Evolutionary conservation across 2,888 invertebrate species (phyloP), one percentile per base, ranked within the genome.

Genomic region (Drosophila quasianomalipes): DNA sequence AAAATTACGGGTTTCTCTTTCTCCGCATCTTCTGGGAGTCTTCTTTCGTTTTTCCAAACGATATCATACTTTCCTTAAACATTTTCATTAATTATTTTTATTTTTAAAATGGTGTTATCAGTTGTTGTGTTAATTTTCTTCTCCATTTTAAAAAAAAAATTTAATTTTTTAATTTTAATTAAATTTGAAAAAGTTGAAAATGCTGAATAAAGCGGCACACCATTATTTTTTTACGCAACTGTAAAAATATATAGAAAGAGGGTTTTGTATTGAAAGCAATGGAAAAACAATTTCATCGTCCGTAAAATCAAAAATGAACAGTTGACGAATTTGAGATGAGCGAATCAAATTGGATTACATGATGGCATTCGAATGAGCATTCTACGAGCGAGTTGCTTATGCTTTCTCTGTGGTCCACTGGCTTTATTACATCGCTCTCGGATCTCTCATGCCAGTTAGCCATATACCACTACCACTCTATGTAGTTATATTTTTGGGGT

Each of bases 391-490:
- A 65, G 60, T 61, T 60, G 65, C 41, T 72, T 58, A 58, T 53
- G 60, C 60, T 33, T 85, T 85, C 66, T 78, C 41, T 54, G 54
- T 72, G 75, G 72, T 37, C 67, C 84, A 71, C 74, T 68, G 85
- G 59, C 66, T 89, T 89, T 85, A 85, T 84, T 86, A 72, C 75
- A 70, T 66, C 12, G 26, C 41, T n/a, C 16, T 10, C 26, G 26
- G 54, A 10, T 26, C 16, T 6, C 6, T 9, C 10, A 22, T 58
- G 33, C 16, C 19, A 30, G 53, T 26, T 26, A 31, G 33, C 60
- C 30, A 49, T 37, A 49, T 59, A 3, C 12, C n/a, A n/a, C 26
- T 7, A 5, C 19, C 26, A 12, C 54, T 37, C 4, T 14, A 6
- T 19, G 12, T 30, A 33, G 22, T 35, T 57, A 28, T 31, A 49